Evolutionary conservation across 2,113 vertebrate species (phyloP), one percentile per base, ranked within the genome.

Genomic region (Petrocephalus zakoni): DNA sequence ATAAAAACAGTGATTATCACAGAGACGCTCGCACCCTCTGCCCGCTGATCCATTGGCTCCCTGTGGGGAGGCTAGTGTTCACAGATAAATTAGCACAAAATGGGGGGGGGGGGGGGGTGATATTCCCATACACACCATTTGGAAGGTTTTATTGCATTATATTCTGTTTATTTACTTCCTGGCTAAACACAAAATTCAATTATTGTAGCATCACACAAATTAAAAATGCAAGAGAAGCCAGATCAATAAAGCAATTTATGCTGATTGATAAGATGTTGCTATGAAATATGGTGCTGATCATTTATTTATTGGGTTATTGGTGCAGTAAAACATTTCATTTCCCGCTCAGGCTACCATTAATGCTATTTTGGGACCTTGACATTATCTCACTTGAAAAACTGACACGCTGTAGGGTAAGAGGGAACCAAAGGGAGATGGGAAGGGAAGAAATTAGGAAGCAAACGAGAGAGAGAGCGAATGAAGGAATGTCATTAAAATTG

Each of bases 311-410:
- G 68, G 29, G 68, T 75, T 75, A 75, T 75, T 78, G 72, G 72
- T 78, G 72, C 34, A 78, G 72, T 78, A 78, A 78, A 78, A 78
- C 72, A 78, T 78, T 78, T 78, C 29, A 78, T 78, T 78, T 78
- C 72, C 72, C 72, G 34, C 72, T 78, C 34, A 42, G 29, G 29
- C 10, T 42, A 78, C 5, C 72, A 78, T 78, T 42, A 78, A 42
- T 78, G 72, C 34, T 78, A 19, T 78, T 78, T 42, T 42, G 34
- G 72, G 72, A 78, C 72, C 72, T 37, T 78, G 72, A 78, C 34
- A 21, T 37, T 78, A 78, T 78, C 72, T 37, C 72, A 42, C 34
- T 34, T 78, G 72, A 42, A 78, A 37, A 78, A 78, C 72, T 42
- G 34, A 34, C 72, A 78, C 17, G 34, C 72, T 42, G 34, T 42